Evolutionary conservation across 53 echinoderm and acorn worm genomes (phyloP).

Genomic region (Crossaster papposus): DNA sequence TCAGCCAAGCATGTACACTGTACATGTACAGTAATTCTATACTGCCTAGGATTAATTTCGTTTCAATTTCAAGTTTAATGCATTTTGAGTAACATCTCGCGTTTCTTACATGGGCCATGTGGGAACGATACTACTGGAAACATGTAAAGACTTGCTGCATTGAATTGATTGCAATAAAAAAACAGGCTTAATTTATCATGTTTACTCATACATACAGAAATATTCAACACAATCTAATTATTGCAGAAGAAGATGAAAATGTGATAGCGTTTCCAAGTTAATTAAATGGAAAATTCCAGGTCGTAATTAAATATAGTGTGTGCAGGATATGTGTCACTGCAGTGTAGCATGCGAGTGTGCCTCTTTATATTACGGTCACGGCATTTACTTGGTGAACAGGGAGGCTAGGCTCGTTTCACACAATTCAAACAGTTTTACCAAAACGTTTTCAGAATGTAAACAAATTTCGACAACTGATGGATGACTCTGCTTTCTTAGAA

Average conservation of each 20-base stretch:
- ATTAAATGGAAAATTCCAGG: slow-evolving; percentile 46
- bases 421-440: not conserved
- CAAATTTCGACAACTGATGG: not conserved
- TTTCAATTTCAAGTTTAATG: not conserved
- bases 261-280: slow-evolving; percentile 17
- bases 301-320: slow-evolving; percentile 1
- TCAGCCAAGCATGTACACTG: not conserved
- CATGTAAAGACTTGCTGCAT: slow-evolving; percentile 28
- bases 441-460: not conserved
- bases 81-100: not conserved
- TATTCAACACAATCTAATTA: slow-evolving; percentile 6
- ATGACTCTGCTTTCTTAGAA: not conserved
- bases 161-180: not conserved
- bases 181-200: not conserved
- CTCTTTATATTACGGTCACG: not conserved
- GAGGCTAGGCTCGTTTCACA: not conserved
- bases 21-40: not conserved
- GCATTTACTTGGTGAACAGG: not conserved
- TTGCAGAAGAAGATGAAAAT: not conserved
- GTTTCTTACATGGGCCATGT: not conserved
- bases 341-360: not conserved
- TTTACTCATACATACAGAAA: not conserved
- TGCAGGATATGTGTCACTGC: slow-evolving; percentile 22
- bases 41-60: not conserved
- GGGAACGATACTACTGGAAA: not conserved